Conservation (phyloP, 2,888 invertebrate species). For the Tetragonisca angustula region DNA sequence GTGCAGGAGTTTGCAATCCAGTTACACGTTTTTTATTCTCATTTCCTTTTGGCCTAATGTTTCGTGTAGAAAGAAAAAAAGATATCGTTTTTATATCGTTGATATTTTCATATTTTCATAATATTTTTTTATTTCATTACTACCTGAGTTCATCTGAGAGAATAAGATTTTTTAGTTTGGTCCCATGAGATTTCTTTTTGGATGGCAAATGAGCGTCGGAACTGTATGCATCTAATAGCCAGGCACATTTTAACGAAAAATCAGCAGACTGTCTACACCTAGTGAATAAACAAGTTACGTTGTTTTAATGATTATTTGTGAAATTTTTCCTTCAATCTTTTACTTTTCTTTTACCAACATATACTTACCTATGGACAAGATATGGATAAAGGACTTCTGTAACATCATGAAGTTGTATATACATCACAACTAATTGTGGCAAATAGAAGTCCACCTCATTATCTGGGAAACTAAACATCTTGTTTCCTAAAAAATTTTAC, state of each 20-base stretch:
- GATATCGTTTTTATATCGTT: neutral
- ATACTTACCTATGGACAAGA: conserved; percentile 86
- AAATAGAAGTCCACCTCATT: conserved; percentile 98
- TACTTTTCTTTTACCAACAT: neutral
- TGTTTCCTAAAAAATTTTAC: conserved; percentile 89
- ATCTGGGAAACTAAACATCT: conserved; percentile 97
- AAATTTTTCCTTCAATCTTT: neutral
- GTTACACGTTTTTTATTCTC: conserved; percentile 78
- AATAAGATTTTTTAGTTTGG: conserved; percentile 90
- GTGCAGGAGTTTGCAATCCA: conserved; percentile 81
- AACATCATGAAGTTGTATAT: conserved; percentile 98
- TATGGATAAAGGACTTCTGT: conserved; percentile 91
- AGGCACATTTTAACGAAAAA: conserved; percentile 97
- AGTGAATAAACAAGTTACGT: conserved; percentile 65
- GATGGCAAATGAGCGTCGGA: conserved; percentile 89
- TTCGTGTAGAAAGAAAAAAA: conserved; percentile 13
- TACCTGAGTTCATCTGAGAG: conserved; percentile 88
- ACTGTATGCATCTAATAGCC: conserved; percentile 97
- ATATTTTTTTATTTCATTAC: neutral
- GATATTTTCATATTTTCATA: neutral
- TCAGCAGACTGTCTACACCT: conserved; percentile 97
- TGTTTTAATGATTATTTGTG: neutral
- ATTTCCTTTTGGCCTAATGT: conserved; percentile 81
- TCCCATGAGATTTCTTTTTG: conserved; percentile 90
- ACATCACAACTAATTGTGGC: conserved; percentile 99